Conservation (phyloP, 2,113 vertebrate species). For the Puntigrus tetrazona region DNA sequence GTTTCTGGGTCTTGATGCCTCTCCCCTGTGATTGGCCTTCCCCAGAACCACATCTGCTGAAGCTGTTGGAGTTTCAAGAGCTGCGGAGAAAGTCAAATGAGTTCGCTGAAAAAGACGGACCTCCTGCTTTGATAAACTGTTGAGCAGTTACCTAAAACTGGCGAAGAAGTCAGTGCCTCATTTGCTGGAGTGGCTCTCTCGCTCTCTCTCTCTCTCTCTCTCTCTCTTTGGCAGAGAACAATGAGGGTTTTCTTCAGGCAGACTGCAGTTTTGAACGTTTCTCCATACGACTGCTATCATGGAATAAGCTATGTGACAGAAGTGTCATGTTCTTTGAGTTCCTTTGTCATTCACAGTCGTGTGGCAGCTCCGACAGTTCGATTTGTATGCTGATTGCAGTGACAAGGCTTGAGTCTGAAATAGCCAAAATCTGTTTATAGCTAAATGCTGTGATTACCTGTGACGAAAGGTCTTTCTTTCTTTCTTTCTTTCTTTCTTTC, state of each 20-base stretch:
- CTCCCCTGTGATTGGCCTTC: conserved; percentile 61
- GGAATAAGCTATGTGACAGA: background rate
- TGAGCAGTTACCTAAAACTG: conserved; percentile 37
- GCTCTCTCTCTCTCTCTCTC: too few species aligned
- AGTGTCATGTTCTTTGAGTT: conserved; percentile 45
- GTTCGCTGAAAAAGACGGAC: conserved; percentile 38
- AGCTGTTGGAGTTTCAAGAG: conserved; percentile 60
- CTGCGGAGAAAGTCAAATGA: conserved; percentile 56
- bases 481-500: background rate
- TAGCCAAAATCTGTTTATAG: conserved; percentile 27
- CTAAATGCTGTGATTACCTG: background rate
- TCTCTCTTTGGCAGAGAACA: conserved; percentile 34
- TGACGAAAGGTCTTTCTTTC: background rate
- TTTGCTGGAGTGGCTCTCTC: conserved; percentile 48
- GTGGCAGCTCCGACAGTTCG: conserved; percentile 5
- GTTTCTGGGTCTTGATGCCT: conserved; percentile 22
- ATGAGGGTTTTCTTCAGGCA: conserved; percentile 9
- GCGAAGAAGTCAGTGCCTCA: conserved; percentile 8
- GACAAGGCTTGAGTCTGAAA: conserved; percentile 31
- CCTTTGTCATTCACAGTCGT: background rate
- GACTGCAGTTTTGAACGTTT: conserved; percentile 24
- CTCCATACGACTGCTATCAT: conserved; percentile 20
- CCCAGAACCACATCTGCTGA: conserved; percentile 72
- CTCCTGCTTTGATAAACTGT: conserved; percentile 64
- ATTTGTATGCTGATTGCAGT: conserved; percentile 21